phyloP scores from a whole-genome alignment of 2,888 invertebrate genomes.

The Thymelicus acteon region DNA sequence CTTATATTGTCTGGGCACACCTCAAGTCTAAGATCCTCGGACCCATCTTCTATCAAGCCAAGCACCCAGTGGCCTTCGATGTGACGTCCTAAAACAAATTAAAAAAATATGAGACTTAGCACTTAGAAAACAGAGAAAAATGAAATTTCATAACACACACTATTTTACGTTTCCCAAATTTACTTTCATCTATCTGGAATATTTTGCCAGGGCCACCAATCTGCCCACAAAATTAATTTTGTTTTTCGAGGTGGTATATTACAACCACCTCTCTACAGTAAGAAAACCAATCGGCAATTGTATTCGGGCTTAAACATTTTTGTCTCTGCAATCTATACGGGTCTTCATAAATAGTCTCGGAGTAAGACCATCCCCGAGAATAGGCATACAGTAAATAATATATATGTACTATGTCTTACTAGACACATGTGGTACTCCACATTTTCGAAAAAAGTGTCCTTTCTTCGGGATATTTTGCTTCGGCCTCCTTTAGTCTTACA shows the following conservation, averaged over 20 bases:
- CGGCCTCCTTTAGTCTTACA: too few species aligned
- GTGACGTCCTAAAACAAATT: slow-evolving; percentile 7
- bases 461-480: too few species aligned
- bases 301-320: background rate
- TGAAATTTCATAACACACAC: too few species aligned
- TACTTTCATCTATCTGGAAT: too few species aligned
- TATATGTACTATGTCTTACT: background rate
- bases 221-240: background rate
- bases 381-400: background rate
- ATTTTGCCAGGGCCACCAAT: background rate
- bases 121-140: too few species aligned
- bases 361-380: background rate
- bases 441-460: background rate
- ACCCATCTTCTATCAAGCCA: slow-evolving; percentile 40
- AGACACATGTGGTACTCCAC: too few species aligned
- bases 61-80: slow-evolving; percentile 40
- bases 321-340: background rate
- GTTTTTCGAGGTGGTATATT: background rate
- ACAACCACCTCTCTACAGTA: background rate
- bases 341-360: background rate
- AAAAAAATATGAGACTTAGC: background rate
- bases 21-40: slow-evolving; percentile 36
- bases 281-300: background rate
- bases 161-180: too few species aligned
- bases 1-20: too few species aligned